These are phyloP conservation scores for Phaonia tiefii DNA, from an alignment of 2,888 invertebrate genomes.

Conservation along the genomic window DNA sequence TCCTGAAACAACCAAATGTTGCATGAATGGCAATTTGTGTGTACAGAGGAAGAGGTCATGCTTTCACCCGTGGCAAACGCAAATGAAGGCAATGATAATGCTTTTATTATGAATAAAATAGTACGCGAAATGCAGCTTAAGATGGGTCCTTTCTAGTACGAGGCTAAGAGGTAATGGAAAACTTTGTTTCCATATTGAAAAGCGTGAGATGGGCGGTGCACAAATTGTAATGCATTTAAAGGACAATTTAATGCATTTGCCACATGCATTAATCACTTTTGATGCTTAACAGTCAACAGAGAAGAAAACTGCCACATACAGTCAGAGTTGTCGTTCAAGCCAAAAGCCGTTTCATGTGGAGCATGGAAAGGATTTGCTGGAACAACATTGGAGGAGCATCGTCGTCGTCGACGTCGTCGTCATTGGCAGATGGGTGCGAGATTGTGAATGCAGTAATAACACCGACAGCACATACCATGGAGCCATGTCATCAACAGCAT, in stretches of 20 bases:
- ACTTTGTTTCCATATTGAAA: not conserved
- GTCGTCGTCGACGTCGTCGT: constrained; percentile 1
- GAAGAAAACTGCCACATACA: constrained; percentile 23
- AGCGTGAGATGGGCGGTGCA: not conserved
- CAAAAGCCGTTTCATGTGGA: constrained; percentile 28
- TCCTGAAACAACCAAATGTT: no score
- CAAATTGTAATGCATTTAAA: constrained; percentile 80
- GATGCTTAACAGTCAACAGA: constrained; percentile 71
- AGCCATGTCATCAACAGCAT: constrained; percentile 64
- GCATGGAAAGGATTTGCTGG: constrained; percentile 1
- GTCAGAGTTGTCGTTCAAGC: not conserved
- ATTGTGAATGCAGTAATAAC: constrained; percentile 35
- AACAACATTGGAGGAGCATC: not conserved
- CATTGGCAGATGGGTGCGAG: not conserved
- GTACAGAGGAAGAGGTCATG: not conserved
- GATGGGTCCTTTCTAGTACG: not conserved
- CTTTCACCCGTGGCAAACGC: constrained; percentile 4
- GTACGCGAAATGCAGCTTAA: constrained; percentile 70
- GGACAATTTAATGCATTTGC: constrained; percentile 80
- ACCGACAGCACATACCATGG: constrained; percentile 65
- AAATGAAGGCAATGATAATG: constrained; percentile 58
- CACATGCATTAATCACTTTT: constrained; percentile 80
- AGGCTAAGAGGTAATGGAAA: not conserved
- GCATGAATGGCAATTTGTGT: not conserved
- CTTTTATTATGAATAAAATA: constrained; percentile 50